Evolutionary conservation across 2,113 vertebrate genomes (phyloP).

Genomic region (Cacatua alba): DNA sequence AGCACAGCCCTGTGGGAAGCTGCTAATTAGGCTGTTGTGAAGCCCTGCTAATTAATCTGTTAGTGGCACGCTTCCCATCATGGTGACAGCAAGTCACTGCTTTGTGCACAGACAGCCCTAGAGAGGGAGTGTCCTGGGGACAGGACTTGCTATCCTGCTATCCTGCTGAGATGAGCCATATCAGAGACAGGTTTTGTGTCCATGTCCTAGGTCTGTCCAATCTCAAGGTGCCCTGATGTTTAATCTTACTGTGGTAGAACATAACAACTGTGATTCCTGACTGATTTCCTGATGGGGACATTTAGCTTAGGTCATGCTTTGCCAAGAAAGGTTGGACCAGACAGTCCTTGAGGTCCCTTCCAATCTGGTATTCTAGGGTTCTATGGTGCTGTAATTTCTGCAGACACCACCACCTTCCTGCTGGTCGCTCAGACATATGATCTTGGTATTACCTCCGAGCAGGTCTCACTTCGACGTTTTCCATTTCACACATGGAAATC

Average conservation of each 20-base stretch:
- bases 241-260: neutral
- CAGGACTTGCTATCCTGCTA: neutral
- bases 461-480: neutral
- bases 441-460: neutral
- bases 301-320: neutral
- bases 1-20: neutral
- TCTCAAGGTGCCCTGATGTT: neutral
- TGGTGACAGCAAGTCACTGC: neutral
- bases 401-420: neutral
- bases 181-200: neutral
- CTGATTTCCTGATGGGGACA: neutral
- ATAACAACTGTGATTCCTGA: neutral
- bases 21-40: neutral
- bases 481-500: neutral
- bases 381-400: neutral
- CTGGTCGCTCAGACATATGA: neutral
- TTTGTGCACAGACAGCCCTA: neutral
- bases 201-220: neutral
- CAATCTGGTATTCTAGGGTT: neutral
- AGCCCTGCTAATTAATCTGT: neutral
- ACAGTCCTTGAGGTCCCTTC: neutral
- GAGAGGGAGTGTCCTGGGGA: neutral
- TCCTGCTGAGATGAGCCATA: neutral
- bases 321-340: neutral
- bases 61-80: accelerated